These are phyloP conservation scores for Cebidichthys violaceus DNA, from an alignment of 2,113 vertebrate genomes.

Conservation along the genomic window DNA sequence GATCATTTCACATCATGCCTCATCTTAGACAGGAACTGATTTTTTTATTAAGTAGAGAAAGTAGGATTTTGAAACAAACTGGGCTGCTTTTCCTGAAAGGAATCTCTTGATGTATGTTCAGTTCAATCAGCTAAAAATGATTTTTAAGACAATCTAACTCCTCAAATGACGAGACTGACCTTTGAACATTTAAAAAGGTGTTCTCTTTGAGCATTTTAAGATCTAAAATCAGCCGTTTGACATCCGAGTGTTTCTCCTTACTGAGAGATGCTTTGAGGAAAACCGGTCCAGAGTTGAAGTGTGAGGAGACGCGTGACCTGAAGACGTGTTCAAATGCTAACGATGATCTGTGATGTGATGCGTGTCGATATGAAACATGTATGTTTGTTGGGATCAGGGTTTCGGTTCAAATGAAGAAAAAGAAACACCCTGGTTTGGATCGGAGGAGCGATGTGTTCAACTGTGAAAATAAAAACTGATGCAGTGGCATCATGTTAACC, in stretches of 20 bases:
- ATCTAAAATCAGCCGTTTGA: background rate
- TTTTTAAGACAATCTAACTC: background rate
- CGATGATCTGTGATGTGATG: slow-evolving; percentile 54
- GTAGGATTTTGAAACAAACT: slow-evolving; percentile 41
- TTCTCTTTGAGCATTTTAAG: background rate
- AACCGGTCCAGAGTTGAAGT: slow-evolving; percentile 24
- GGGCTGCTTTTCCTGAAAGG: slow-evolving; percentile 48
- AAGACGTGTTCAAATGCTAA: slow-evolving; percentile 52
- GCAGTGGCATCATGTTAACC: slow-evolving; percentile 32
- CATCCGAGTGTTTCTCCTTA: background rate
- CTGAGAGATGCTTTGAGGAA: slow-evolving; percentile 39
- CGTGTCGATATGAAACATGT: slow-evolving; percentile 60
- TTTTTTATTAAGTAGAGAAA: slow-evolving; percentile 35
- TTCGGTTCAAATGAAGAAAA: background rate
- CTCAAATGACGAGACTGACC: background rate
- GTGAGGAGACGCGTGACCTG: slow-evolving; percentile 12
- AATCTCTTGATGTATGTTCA: background rate
- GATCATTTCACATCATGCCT: slow-evolving; percentile 68
- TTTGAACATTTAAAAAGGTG: background rate
- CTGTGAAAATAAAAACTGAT: slow-evolving; percentile 74
- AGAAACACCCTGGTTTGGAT: slow-evolving; percentile 15
- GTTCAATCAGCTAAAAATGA: background rate
- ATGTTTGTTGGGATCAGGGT: slow-evolving; percentile 50
- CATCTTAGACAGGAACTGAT: slow-evolving; percentile 51
- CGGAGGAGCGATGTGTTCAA: slow-evolving; percentile 48